These are phyloP conservation scores for Garra rufa DNA, from an alignment of 2,113 vertebrate species.

Conservation along the genomic window DNA sequence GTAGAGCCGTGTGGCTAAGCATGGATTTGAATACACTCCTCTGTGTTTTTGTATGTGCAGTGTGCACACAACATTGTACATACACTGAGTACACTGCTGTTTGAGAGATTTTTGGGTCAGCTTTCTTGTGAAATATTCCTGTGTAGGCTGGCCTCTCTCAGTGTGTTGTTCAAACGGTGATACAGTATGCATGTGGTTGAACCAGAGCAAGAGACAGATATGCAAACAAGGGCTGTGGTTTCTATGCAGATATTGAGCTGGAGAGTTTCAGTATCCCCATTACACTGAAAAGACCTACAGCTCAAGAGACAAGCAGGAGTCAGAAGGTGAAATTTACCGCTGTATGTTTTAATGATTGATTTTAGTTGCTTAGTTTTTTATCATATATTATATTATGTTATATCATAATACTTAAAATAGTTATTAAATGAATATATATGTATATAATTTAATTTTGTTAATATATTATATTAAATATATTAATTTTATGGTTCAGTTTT, in stretches of 20 bases:
- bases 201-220: background rate
- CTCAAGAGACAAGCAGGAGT: background rate
- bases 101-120: background rate
- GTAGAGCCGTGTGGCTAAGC: constrained; percentile 3
- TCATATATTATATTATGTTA: background rate
- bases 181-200: background rate
- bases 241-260: constrained; percentile 1
- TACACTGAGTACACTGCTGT: background rate
- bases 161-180: background rate
- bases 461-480: no score
- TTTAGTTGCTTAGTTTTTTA: background rate
- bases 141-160: background rate
- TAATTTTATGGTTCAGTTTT: no score
- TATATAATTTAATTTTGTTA: no score
- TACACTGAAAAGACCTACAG: background rate
- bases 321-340: background rate
- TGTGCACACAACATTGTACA: background rate
- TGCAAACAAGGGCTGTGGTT: background rate
- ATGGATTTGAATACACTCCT: constrained; percentile 27
- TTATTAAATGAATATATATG: background rate
- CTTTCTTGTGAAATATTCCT: background rate
- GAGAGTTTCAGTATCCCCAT: background rate
- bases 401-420: background rate
- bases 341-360: background rate
- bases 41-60: constrained; percentile 9